These are phyloP conservation scores for Cheilosia urbana DNA, from an alignment of 2,888 invertebrate genomes.

Conservation along the genomic window DNA sequence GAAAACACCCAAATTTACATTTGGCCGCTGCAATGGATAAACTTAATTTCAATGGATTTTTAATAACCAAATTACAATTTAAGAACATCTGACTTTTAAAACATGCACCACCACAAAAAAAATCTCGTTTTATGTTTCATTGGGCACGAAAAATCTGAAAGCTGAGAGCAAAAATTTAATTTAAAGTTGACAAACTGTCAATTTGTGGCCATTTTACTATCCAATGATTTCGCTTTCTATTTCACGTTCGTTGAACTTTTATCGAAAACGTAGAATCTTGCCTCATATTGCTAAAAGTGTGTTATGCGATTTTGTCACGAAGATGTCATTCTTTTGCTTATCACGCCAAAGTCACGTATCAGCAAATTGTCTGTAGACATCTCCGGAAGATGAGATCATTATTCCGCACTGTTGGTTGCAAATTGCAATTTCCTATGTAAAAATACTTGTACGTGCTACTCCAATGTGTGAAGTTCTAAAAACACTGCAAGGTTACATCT, in stretches of 20 bases:
- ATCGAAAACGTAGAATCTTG: background rate
- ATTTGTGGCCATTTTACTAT: too few relatives aligned
- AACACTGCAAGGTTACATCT: conserved; percentile 11
- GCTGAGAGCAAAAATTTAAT: too few relatives aligned
- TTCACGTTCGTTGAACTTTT: background rate
- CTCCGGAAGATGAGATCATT: conserved; percentile 22
- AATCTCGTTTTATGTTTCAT: too few relatives aligned
- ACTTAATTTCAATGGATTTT: too few relatives aligned
- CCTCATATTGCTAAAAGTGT: background rate
- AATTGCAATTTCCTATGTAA: conserved; percentile 26
- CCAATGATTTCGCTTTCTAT: background rate
- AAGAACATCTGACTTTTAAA: too few relatives aligned
- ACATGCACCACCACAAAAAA: too few relatives aligned
- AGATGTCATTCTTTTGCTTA: conserved; percentile 23
- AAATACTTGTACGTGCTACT: conserved; percentile 22
- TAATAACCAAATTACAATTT: too few relatives aligned
- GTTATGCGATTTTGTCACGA: conserved; percentile 1
- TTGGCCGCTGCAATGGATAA: too few relatives aligned
- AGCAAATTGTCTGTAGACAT: conserved; percentile 16
- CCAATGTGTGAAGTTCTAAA: background rate
- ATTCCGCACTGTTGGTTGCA: background rate
- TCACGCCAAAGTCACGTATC: conserved; percentile 23
- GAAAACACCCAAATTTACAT: too few relatives aligned
- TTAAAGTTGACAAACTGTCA: too few relatives aligned
- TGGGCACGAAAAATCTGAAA: too few relatives aligned